phyloP scores from a whole-genome alignment of 2,797 vertebrate species.

The Bryconaethiops microstoma region DNA sequence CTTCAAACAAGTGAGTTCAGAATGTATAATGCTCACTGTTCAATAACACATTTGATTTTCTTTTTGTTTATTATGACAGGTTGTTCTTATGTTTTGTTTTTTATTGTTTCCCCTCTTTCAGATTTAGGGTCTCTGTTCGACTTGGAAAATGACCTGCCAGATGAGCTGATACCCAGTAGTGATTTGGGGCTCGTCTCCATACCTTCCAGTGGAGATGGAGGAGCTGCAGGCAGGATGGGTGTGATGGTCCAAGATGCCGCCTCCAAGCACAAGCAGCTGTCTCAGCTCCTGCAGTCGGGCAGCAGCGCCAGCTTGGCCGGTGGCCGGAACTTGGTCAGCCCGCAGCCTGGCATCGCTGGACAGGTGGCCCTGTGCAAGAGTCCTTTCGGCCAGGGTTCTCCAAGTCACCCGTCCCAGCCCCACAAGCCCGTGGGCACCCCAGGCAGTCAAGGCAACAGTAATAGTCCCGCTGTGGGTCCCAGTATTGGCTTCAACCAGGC shows the following conservation, averaged over 20 bases:
- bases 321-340: constrained; percentile 84
- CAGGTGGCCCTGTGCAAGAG: constrained; percentile 91
- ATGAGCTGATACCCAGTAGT: constrained; percentile 95
- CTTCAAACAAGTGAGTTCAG: no score
- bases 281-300: constrained; percentile 90
- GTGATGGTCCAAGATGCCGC: constrained; percentile 87
- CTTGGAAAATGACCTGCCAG: constrained; percentile 97
- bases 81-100: no score
- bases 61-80: no score
- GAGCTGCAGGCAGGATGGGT: constrained; percentile 80
- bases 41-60: no score
- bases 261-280: constrained; percentile 97
- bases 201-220: constrained; percentile 69
- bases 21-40: no score
- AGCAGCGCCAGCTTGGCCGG: constrained; percentile 79
- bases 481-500: constrained; percentile 87
- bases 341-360: constrained; percentile 81
- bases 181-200: constrained; percentile 87
- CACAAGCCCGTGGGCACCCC: constrained; percentile 89
- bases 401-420: constrained; percentile 82
- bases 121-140: constrained; percentile 95
- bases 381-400: constrained; percentile 86
- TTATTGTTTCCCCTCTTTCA: constrained; percentile 60
- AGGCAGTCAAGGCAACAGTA: constrained; percentile 78
- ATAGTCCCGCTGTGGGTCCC: constrained; percentile 85